Evolutionary conservation across 2,888 invertebrate species (phyloP), one percentile per base, ranked within the genome.

Genomic region (Stictocephala bisonia): DNA sequence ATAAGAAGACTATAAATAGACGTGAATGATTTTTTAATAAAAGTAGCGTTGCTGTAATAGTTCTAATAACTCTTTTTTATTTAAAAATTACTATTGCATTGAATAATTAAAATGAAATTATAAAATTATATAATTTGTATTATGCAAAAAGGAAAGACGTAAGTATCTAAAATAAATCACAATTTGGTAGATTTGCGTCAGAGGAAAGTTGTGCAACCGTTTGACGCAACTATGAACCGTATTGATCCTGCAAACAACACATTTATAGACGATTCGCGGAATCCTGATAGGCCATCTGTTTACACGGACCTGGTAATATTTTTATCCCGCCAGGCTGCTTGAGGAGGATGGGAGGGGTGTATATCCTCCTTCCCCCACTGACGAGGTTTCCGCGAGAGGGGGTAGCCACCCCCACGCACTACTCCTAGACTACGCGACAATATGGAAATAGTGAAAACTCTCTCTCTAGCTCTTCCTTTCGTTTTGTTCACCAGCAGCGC

Each of bases 381-480:
- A 26, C 22, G 3, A 35, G n/a, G n/a, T n/a, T n/a, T n/a, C n/a
- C n/a, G n/a, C n/a, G n/a, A n/a, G n/a, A n/a, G n/a, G 40, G 31
- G 69, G 35, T 22, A 48, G 44, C 56, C 27, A 41, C 27, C 64
- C 64, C 64, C 64, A 44, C 64, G 22, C 64, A 44, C 44, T 64
- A 64, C 64, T 64, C 64, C 64, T n/a, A n/a, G n/a, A n/a, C n/a
- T 64, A 64, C 64, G 64, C 64, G 64, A 64, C 64, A 64, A 64
- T 64, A 64, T 64, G 64, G 64, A 44, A 64, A 64, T 72, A 40
- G 64, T 64, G 50, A 51, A 44, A 64, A 24, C 40, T 24, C 53
- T n/a, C 29, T 40, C 72, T 15, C 60, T 74, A 29, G 26, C 60
- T 70, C 64, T 64, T 58, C 44, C 70, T 70, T 58, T 70, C 70